Percentiles rank a stretch among this genome's conserved stretches.
Evolutionary conservation across 2,797 vertebrate genomes (phyloP).

Genomic region (Triplophysa bombifrons): DNA sequence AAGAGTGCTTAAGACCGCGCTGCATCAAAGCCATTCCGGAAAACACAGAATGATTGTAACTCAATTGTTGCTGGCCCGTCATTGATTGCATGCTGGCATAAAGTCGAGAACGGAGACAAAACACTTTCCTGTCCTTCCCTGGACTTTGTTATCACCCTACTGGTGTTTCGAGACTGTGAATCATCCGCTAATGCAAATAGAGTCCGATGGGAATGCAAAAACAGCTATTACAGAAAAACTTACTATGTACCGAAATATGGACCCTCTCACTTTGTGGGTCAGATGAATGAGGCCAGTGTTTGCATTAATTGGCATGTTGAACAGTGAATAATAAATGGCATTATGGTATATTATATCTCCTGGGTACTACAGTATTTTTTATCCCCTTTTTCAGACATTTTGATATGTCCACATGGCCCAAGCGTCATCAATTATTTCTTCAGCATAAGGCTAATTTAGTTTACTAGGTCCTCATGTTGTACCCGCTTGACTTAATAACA

Average conservation of each 20-base stretch:
- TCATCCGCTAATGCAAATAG: slow-evolving; percentile 34
- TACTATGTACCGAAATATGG: background rate
- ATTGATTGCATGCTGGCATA: slow-evolving; percentile 74
- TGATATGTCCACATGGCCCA: background rate
- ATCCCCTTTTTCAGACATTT: background rate
- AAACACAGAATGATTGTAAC: slow-evolving; percentile 75
- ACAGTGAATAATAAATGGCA: background rate
- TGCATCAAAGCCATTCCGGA: slow-evolving; percentile 71
- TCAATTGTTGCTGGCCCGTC: slow-evolving; percentile 72
- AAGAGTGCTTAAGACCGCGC: slow-evolving; percentile 66
- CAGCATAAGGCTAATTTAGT: background rate
- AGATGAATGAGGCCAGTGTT: background rate
- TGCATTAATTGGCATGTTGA: slow-evolving; percentile 1
- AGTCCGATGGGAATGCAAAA: slow-evolving; percentile 17
- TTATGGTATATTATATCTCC: background rate
- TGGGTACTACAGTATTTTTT: slow-evolving; percentile 3
- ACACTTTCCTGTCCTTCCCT: slow-evolving; percentile 68
- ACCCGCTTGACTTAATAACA: slow-evolving; percentile 12
- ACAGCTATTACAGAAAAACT: background rate
- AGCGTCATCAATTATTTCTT: background rate
- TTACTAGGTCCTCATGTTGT: background rate
- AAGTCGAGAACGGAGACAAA: slow-evolving; percentile 70
- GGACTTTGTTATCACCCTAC: slow-evolving; percentile 36
- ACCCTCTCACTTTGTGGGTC: background rate
- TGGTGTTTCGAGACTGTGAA: slow-evolving; percentile 14